Evolutionary conservation across 2,888 invertebrate species (phyloP), one percentile per base, ranked within the genome.

Genomic region (Nymphalis urticae): DNA sequence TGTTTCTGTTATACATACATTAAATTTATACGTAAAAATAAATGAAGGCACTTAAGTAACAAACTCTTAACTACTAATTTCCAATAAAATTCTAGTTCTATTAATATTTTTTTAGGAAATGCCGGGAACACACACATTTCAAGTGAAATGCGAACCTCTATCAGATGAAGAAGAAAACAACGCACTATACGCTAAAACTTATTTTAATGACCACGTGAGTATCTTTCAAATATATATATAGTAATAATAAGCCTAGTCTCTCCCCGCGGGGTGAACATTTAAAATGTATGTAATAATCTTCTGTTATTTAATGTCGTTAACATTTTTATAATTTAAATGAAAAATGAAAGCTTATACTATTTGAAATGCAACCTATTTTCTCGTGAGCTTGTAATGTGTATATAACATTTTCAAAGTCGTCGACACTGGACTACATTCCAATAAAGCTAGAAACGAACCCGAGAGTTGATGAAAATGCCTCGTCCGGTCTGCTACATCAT

Each of bases 101-200:
- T 21, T n/a, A 48, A 61, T 56, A 48, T 24, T 50, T 50, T 72
- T 68, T 53, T 68, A 89, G 90, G 89, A 85, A 77, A 92, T 92
- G 92, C 86, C 88, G 72, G 85, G 87, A 67, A 75, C 85, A 80
- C 86, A 82, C 66, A 71, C 77, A 70, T 75, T 76, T 70, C 80
- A 75, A 72, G 85, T 92, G 73, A 92, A 91, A 82, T 81, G 86
- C 82, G 92, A 92, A 76, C 89, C 89, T 69, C 79, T 76, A 32
- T 88, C 89, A 8, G 90, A 89, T 66, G 88, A 88, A 69, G 89
- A 91, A 72, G 88, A 88, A 72, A 81, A 80, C 75, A 80, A 83
- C 68, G 81, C 84, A 36, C 87, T 85, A 65, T 82, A 84, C 75
- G 73, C 83, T 24, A 81, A 82, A 71, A 76, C 74, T 71, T 88